A percentile compares a stretch with the other conserved stretches of the same genome.
These are phyloP conservation scores for Pyralis farinalis DNA, from an alignment of 2,888 invertebrate genomes.

Conservation along the genomic window DNA sequence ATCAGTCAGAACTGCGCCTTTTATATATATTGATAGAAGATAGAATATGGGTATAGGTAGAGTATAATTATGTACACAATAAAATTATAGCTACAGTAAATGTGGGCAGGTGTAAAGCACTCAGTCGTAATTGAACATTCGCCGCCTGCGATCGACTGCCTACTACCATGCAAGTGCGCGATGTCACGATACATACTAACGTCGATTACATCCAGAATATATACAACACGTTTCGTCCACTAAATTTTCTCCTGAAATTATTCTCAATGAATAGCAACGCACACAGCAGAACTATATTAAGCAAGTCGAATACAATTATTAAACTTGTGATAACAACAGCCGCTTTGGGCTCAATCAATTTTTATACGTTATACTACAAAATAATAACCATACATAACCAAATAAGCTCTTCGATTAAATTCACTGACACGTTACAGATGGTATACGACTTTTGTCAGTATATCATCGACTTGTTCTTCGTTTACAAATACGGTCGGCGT, in stretches of 20 bases:
- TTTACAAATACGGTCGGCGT: slow-evolving; percentile 48
- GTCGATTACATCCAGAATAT: not conserved
- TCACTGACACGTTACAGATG: slow-evolving; percentile 50
- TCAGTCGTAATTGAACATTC: slow-evolving; percentile 5
- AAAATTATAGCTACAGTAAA: too few relatives aligned
- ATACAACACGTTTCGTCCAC: slow-evolving; percentile 15
- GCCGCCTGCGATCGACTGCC: not conserved
- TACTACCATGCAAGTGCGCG: slow-evolving; percentile 2
- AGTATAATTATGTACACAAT: too few relatives aligned
- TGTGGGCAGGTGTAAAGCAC: not conserved
- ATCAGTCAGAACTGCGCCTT: too few relatives aligned
- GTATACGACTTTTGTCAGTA: slow-evolving; percentile 50
- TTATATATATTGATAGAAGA: too few relatives aligned
- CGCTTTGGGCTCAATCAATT: slow-evolving; percentile 31
- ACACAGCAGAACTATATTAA: slow-evolving; percentile 12
- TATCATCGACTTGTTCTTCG: slow-evolving; percentile 46
- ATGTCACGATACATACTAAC: slow-evolving; percentile 1
- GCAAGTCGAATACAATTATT: slow-evolving; percentile 14
- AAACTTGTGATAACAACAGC: slow-evolving; percentile 22
- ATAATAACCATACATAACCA: slow-evolving; percentile 27
- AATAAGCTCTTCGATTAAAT: slow-evolving; percentile 39
- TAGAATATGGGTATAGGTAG: too few relatives aligned
- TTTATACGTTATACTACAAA: slow-evolving; percentile 43
- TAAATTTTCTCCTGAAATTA: slow-evolving; percentile 39
- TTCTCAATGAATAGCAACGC: slow-evolving; percentile 40